phyloP scores from a whole-genome alignment of 2,797 vertebrate species.

The Tenualosa ilisha region DNA sequence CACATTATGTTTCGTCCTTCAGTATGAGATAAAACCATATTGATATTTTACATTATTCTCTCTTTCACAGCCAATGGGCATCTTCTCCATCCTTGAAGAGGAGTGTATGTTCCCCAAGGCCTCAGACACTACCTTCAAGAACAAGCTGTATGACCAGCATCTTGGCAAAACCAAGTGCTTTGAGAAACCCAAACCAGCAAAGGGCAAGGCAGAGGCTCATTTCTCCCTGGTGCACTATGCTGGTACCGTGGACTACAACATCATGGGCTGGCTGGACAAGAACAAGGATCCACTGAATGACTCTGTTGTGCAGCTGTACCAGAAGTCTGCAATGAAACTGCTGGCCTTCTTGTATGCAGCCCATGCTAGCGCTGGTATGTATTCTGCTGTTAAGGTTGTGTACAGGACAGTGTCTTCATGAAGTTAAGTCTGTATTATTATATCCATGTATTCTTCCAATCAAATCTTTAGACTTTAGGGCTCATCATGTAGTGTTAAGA shows the following conservation, averaged over 20 bases:
- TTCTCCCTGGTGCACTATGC: conserved; percentile 82
- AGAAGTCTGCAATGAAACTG: conserved; percentile 77
- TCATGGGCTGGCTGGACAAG: conserved; percentile 78
- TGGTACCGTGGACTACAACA: conserved; percentile 82
- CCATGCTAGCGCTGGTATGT: conserved; percentile 58
- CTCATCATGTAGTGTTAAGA: too few relatives aligned
- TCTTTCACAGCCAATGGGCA: conserved; percentile 63
- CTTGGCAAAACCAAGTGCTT: too few relatives aligned
- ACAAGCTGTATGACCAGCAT: conserved; percentile 84
- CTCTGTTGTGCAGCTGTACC: conserved; percentile 61
- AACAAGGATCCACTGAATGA: conserved; percentile 43
- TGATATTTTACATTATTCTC: neutral
- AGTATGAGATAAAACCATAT: too few relatives aligned
- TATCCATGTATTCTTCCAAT: too few relatives aligned
- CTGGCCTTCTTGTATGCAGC: conserved; percentile 68
- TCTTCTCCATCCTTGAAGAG: conserved; percentile 81
- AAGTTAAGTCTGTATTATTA: too few relatives aligned
- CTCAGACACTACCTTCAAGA: conserved; percentile 77
- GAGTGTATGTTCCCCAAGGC: conserved; percentile 73
- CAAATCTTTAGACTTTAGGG: too few relatives aligned
- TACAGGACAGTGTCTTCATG: too few relatives aligned
- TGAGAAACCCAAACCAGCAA: too few relatives aligned
- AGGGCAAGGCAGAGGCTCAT: conserved; percentile 82
- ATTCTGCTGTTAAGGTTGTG: neutral
- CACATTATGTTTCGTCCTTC: too few relatives aligned